Base-by-base conservation (phyloP, 2,113 vertebrate species). In the Epinephelus moara region DNA sequence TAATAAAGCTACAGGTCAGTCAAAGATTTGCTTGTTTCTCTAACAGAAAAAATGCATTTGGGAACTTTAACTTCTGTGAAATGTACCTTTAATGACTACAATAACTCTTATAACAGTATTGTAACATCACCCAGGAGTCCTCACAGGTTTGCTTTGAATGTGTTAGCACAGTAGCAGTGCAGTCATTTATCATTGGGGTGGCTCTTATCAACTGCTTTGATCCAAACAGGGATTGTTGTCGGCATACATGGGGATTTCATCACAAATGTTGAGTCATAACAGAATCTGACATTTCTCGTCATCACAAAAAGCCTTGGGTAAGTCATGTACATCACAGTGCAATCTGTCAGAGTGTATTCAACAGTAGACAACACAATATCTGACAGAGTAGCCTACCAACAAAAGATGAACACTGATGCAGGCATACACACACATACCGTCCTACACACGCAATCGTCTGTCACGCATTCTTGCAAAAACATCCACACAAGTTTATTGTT, bases 401-500 rank as follows among this genome's bases (percentile, higher is more conserved):
- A 70, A 86, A 81, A 73, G 19, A 85, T 80, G 23, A 80, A 82
- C 61, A 75, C 78, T 68, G 69, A 78, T 25, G 57, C 75, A 70
- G 63, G 25, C 47, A 62, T 18, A 78, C 75, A 69, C 45, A 66
- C 55, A 37, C 47, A 42, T 59, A 70, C 56, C 33, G 6, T 37
- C 33, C 33, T 37, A 69, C 69, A 56, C 82, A 64, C 19, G 14
- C 47, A 18, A 15, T 50, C 17, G 59, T 67, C 71, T n/a, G 23
- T 64, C 63, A n/a, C 66, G 60, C 71, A 71, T 37, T 78, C 78
- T 81, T 47, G 59, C 60, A 76, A 72, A 82, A 50, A 75, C 49
- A 78, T 70, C 30, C 68, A 70, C 73, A 84, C 72, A 70, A 55
- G 30, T 78, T 85, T 84, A 75, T 80, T 75, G 66, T 85, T 86